These are phyloP conservation scores for Ormyrus thymus DNA, from an alignment of 2,888 invertebrate genomes.

Conservation along the genomic window DNA sequence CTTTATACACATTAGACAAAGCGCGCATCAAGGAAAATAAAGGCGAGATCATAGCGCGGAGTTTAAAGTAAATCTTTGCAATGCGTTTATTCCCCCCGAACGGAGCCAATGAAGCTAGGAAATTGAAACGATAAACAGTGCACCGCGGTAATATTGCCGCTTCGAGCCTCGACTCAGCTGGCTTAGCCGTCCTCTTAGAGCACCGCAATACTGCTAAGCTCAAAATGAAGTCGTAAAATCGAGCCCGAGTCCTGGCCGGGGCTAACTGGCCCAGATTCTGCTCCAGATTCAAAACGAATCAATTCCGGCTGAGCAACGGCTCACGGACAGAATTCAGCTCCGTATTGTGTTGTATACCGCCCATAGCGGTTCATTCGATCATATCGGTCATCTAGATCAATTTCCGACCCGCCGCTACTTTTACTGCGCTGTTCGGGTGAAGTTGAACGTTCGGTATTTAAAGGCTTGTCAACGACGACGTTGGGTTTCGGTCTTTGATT, in stretches of 20 bases:
- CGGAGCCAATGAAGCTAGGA: neutral
- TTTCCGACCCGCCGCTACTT: neutral
- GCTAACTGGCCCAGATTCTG: conserved; percentile 4
- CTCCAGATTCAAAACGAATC: conserved; percentile 44
- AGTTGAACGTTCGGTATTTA: no score
- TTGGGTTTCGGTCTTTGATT: neutral
- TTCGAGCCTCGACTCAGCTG: neutral
- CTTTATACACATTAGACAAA: no score
- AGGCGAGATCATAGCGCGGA: no score
- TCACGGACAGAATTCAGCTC: conserved; percentile 39
- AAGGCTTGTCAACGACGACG: no score
- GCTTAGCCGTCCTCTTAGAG: neutral
- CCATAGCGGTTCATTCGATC: neutral
- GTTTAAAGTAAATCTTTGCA: no score
- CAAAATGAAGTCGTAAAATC: conserved; percentile 47
- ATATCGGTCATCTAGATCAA: conserved; percentile 11
- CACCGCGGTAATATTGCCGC: neutral
- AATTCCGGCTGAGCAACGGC: conserved; percentile 37
- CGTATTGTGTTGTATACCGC: neutral
- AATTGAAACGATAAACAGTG: conserved; percentile 36
- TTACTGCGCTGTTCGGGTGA: no score
- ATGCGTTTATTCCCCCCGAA: no score
- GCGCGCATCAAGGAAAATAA: no score
- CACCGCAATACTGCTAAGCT: conserved; percentile 24
- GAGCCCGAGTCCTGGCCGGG: neutral